A percentile compares a stretch with the other conserved stretches of the same genome.
Conservation (phyloP, 2,113 vertebrate species). For the Lamprologus lemairii region DNA sequence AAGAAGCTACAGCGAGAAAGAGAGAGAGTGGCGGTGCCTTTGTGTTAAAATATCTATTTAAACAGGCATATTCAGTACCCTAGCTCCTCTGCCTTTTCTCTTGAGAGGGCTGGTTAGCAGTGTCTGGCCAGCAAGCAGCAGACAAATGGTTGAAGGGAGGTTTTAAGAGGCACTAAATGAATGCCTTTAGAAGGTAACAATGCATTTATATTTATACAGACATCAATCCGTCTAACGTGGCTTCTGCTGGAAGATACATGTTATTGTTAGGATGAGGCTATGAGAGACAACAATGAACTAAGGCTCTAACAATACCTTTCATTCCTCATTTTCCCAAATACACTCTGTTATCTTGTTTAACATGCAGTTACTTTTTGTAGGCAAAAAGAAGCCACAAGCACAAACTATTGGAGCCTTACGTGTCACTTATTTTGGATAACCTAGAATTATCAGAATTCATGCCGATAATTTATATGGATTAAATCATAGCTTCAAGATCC, state of each 20-base stretch:
- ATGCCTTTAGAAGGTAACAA: slow-evolving; percentile 22
- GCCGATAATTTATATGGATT: neutral
- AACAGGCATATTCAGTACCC: slow-evolving; percentile 1
- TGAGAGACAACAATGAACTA: slow-evolving; percentile 14
- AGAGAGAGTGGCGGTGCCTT: neutral
- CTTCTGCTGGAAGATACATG: neutral
- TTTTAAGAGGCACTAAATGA: slow-evolving; percentile 29
- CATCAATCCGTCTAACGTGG: neutral
- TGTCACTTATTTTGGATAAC: neutral
- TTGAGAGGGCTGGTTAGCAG: neutral
- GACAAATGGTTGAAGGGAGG: slow-evolving; percentile 12
- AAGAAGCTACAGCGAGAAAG: neutral
- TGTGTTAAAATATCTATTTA: slow-evolving; percentile 38
- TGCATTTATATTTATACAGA: slow-evolving; percentile 34
- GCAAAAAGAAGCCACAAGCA: neutral
- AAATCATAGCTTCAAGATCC: neutral
- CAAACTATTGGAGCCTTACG: neutral
- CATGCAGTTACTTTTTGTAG: neutral
- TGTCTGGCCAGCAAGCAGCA: slow-evolving; percentile 14
- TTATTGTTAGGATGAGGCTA: neutral
- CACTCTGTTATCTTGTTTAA: neutral
- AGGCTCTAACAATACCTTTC: neutral
- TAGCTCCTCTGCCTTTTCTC: slow-evolving; percentile 5
- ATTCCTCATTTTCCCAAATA: neutral
- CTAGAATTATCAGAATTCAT: neutral